These are phyloP conservation scores for Epicampocera succincta DNA, from an alignment of 2,888 invertebrate species.

Conservation along the genomic window DNA sequence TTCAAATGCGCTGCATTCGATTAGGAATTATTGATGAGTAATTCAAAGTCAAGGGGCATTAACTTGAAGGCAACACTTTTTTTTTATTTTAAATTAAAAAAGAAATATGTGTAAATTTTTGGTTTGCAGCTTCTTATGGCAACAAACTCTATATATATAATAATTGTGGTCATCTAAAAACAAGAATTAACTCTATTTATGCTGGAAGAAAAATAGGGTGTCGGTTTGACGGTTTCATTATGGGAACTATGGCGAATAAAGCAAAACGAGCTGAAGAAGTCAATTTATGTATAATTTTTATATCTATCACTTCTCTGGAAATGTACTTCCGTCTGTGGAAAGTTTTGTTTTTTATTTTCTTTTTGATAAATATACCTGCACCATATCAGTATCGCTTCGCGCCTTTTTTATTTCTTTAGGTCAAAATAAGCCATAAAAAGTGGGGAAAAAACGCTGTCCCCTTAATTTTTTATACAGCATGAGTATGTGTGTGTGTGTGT, in stretches of 20 bases:
- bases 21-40: too few relatives aligned
- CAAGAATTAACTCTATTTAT: too few relatives aligned
- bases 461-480: background rate
- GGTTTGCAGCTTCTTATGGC: too few relatives aligned
- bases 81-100: too few relatives aligned
- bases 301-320: slow-evolving; percentile 29
- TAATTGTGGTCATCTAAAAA: too few relatives aligned
- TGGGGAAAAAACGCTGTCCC: background rate
- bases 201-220: too few relatives aligned
- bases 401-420: background rate
- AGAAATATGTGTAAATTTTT: too few relatives aligned
- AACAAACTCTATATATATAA: too few relatives aligned
- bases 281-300: slow-evolving; percentile 55
- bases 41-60: too few relatives aligned
- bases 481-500: slow-evolving; percentile 1
- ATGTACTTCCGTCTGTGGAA: background rate
- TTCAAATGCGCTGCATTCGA: too few relatives aligned
- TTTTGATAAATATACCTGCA: slow-evolving; percentile 16
- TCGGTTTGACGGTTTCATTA: too few relatives aligned
- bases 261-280: slow-evolving; percentile 53
- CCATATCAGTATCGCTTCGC: background rate
- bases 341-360: slow-evolving; percentile 17
- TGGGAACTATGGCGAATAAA: background rate
- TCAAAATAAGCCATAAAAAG: slow-evolving; percentile 31
- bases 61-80: too few relatives aligned